phyloP scores from a whole-genome alignment of 2,888 invertebrate genomes.

The Epirrita christyi region DNA sequence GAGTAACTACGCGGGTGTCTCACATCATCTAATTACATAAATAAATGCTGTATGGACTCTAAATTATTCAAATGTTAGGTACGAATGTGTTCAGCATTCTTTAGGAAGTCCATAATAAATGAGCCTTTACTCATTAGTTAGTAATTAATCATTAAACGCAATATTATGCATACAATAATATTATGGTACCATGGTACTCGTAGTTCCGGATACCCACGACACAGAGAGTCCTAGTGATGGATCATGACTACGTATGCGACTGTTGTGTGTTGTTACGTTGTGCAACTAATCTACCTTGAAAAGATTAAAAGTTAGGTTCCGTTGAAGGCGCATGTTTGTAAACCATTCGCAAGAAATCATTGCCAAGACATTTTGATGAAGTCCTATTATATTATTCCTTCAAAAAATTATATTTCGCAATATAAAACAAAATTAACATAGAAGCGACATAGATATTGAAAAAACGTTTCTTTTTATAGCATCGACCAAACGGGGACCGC shows the following conservation, averaged over 20 bases:
- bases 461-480: conserved; percentile 31
- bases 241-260: no score
- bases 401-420: conserved; percentile 14
- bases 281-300: conserved; percentile 38
- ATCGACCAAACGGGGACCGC: conserved; percentile 36
- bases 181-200: no score
- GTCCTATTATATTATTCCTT: conserved; percentile 11
- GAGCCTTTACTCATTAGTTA: conserved; percentile 14
- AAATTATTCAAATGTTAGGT: no score
- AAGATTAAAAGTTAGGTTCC: conserved; percentile 36
- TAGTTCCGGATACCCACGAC: no score
- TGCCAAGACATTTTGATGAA: conserved; percentile 29
- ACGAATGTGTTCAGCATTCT: conserved; percentile 16
- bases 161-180: no score
- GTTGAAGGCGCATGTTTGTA: conserved; percentile 30
- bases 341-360: conserved; percentile 33
- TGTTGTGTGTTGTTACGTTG: no score
- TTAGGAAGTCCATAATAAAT: conserved; percentile 6
- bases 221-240: no score
- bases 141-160: conserved; percentile 31
- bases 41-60: not conserved
- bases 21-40: conserved; percentile 19
- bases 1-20: conserved; percentile 30
- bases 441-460: conserved; percentile 23
- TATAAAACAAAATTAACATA: no score